Conservation (phyloP, 2,113 vertebrate genomes). For the Chionis minor region DNA sequence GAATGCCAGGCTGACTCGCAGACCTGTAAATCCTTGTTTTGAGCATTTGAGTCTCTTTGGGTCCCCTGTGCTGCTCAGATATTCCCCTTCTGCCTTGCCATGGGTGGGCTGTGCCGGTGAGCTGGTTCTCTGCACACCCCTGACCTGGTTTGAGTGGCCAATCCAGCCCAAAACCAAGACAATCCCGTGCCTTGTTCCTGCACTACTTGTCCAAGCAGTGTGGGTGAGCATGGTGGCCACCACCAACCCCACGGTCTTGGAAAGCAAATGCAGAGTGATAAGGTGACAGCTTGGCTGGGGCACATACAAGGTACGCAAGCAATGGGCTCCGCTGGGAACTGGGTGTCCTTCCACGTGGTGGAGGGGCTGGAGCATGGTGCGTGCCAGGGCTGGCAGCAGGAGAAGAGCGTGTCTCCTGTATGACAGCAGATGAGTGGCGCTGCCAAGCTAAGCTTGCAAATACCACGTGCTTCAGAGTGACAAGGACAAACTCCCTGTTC, state of each 20-base stretch:
- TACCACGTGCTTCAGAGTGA: accelerated
- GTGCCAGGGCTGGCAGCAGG: not conserved
- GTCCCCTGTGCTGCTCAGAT: not conserved
- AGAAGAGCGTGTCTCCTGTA: accelerated
- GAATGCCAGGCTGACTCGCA: not conserved
- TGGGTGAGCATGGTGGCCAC: too few species aligned
- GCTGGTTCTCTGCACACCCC: not conserved
- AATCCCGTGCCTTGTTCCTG: not conserved
- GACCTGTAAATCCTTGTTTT: not conserved
- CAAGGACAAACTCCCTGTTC: not conserved
- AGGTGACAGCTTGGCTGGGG: not conserved
- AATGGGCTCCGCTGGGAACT: not conserved
- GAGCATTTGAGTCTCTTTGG: not conserved
- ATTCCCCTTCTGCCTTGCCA: not conserved
- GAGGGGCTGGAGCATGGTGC: not conserved
- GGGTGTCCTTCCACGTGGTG: not conserved
- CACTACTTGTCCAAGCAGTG: not conserved
- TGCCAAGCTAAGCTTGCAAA: not conserved
- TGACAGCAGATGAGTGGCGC: not conserved
- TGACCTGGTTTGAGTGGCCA: too few species aligned
- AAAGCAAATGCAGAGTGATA: accelerated
- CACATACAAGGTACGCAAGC: accelerated
- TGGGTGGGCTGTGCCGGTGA: not conserved
- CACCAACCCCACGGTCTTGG: not conserved
- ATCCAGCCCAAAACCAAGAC: too few species aligned